phyloP scores from a whole-genome alignment of 2,113 vertebrate genomes.

The Prietella phreatophila region DNA sequence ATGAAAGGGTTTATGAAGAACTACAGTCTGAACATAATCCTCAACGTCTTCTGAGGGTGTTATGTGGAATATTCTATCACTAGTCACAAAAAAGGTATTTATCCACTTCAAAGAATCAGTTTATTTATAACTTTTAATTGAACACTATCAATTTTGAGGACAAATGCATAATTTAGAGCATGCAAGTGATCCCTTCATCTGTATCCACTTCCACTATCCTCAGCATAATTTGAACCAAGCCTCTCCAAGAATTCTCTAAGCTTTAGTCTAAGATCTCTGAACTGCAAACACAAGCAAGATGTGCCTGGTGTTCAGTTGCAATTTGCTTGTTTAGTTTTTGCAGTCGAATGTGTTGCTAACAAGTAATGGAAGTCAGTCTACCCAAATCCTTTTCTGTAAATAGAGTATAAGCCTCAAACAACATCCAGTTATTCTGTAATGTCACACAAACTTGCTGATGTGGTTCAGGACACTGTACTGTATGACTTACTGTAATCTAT shows the following conservation, averaged over 20 bases:
- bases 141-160: not conserved
- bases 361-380: not conserved
- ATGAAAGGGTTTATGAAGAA: not conserved
- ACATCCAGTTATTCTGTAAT: not conserved
- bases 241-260: not conserved
- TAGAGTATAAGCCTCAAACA: not conserved
- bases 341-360: not conserved
- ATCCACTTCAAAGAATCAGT: not conserved
- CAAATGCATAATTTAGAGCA: not conserved
- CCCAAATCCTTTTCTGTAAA: not conserved
- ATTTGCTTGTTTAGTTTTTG: not conserved
- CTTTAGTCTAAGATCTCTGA: not conserved
- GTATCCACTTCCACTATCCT: not conserved
- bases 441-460: not conserved
- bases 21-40: not conserved
- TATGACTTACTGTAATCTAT: not conserved
- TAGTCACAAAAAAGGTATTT: not conserved
- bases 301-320: not conserved
- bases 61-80: not conserved
- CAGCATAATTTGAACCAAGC: not conserved
- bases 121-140: not conserved
- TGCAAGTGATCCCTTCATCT: not conserved
- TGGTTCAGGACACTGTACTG: not conserved
- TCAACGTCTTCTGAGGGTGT: not conserved
- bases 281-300: not conserved